phyloP scores from a whole-genome alignment of 2,113 vertebrate genomes.

The Equus przewalskii region DNA sequence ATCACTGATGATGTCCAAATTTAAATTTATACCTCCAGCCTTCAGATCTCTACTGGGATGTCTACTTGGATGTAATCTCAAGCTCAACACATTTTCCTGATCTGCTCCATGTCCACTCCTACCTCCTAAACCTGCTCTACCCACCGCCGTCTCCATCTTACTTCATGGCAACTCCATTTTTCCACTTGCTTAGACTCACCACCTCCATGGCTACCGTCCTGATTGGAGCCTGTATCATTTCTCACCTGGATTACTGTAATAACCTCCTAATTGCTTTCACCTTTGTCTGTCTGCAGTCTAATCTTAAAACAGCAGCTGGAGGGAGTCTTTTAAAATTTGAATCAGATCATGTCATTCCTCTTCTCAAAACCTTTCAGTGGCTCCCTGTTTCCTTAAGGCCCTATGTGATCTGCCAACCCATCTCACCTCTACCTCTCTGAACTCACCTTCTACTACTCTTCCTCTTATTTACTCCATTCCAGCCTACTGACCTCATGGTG shows the following conservation, averaged over 20 bases:
- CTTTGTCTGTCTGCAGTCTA: neutral
- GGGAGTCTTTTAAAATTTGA: constrained; percentile 3
- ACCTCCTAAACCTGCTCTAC: neutral
- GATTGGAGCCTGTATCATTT: neutral
- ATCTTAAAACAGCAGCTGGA: constrained; percentile 13
- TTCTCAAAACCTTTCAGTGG: neutral
- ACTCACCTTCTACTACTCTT: neutral
- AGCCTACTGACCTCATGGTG: neutral
- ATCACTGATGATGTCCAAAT: neutral
- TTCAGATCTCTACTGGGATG: neutral
- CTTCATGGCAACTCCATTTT: neutral
- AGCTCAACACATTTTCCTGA: neutral
- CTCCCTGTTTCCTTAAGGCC: neutral
- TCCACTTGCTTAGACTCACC: neutral
- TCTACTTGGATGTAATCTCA: neutral
- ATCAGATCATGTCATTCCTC: neutral
- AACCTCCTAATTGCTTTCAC: neutral
- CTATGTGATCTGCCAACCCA: neutral
- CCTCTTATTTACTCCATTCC: neutral
- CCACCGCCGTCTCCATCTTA: neutral
- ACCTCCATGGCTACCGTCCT: neutral
- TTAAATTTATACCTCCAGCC: neutral
- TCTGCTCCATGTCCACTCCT: neutral
- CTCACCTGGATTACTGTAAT: neutral
- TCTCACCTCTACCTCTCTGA: neutral